Conservation (phyloP, 2,888 invertebrate species). For the Petrolisthes cinctipes region DNA sequence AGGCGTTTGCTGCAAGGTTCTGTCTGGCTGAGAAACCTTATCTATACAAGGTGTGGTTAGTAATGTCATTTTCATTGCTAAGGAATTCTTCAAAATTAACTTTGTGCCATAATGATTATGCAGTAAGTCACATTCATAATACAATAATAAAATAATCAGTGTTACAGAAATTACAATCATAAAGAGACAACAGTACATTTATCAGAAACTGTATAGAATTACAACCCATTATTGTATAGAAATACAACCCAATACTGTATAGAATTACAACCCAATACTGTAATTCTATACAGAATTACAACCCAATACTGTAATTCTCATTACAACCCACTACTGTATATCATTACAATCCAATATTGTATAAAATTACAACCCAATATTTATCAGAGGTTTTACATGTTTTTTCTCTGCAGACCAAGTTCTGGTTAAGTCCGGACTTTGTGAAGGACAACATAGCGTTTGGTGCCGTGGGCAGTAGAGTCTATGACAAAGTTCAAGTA, state of each 20-base stretch:
- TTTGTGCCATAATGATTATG: not conserved
- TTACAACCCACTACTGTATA: no score
- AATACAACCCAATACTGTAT: no score
- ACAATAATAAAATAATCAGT: no score
- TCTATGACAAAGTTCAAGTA: conserved; percentile 33
- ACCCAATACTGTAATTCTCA: no score
- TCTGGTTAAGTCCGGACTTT: conserved; percentile 45
- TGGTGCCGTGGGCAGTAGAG: conserved; percentile 36
- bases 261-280: no score
- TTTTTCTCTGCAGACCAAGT: conserved; percentile 20
- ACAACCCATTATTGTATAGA: no score
- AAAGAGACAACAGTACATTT: no score
- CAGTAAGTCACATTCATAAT: not conserved
- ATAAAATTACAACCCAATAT: no score
- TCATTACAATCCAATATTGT: no score
- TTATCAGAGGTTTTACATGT: not conserved
- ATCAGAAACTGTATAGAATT: no score
- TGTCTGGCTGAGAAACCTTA: conserved; percentile 42
- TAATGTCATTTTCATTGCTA: not conserved
- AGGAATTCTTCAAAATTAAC: not conserved
- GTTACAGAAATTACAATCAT: no score
- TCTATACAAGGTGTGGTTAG: conserved; percentile 19
- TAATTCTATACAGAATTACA: no score
- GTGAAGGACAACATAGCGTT: conserved; percentile 23
- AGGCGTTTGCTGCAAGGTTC: conserved; percentile 33